Conservation (phyloP, 2,888 invertebrate species). For the Eumacrocentrus americanus region DNA sequence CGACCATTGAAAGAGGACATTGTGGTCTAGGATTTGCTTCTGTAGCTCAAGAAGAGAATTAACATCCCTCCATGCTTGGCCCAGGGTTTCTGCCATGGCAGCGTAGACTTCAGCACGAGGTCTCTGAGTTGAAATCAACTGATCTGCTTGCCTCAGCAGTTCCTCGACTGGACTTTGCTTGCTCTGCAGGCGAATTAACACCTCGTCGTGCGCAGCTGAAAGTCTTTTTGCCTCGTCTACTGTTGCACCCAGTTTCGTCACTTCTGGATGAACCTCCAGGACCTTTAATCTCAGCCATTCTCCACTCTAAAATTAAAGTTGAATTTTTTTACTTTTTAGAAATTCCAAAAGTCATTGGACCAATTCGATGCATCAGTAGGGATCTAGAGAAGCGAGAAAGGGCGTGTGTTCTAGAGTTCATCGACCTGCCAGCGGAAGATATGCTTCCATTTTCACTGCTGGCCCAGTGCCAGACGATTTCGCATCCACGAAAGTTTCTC, state of each 20-base stretch:
- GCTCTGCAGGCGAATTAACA: constrained; percentile 80
- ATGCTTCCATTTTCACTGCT: constrained; percentile 60
- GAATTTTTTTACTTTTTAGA: constrained; percentile 5
- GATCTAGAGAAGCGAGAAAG: constrained; percentile 23
- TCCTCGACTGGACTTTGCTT: constrained; percentile 90
- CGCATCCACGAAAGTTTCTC: constrained; percentile 37
- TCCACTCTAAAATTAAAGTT: constrained; percentile 70
- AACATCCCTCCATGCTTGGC: constrained; percentile 82
- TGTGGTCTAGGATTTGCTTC: constrained; percentile 77
- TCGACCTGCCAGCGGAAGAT: constrained; percentile 53
- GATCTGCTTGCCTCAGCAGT: constrained; percentile 84
- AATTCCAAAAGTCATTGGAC: not conserved
- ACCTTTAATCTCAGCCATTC: constrained; percentile 85
- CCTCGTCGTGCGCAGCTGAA: constrained; percentile 81
- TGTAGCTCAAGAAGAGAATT: constrained; percentile 78
- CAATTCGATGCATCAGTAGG: not conserved
- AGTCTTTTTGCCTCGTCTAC: constrained; percentile 78
- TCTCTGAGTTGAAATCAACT: constrained; percentile 77
- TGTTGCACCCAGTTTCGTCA: constrained; percentile 79
- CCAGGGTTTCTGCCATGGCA: constrained; percentile 84
- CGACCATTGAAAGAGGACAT: constrained; percentile 77
- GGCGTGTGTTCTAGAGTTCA: constrained; percentile 39
- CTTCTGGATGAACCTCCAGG: constrained; percentile 82
- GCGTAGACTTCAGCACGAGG: constrained; percentile 81
- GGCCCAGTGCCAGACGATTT: constrained; percentile 53